A percentile compares a stretch with the other conserved stretches of the same genome.
Evolutionary conservation across 2,888 invertebrate species (phyloP).

Genomic region (Alentia gelatinosa): DNA sequence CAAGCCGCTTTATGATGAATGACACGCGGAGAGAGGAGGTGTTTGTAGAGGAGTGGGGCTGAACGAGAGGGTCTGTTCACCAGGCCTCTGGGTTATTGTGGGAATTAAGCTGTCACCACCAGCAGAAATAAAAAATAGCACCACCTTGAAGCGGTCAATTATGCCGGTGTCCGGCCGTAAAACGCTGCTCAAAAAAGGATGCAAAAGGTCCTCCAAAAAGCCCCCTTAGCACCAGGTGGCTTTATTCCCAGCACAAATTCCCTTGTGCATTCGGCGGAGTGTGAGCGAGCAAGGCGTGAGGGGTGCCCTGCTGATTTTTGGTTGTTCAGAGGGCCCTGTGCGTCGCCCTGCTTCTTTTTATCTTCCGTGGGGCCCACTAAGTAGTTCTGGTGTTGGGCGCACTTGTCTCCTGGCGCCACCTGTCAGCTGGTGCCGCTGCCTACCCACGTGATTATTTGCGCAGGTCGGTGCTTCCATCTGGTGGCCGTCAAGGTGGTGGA

Average conservation of each 20-base stretch:
- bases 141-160: background rate
- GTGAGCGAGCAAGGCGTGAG: background rate
- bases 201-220: background rate
- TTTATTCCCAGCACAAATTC: background rate
- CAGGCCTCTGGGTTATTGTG: background rate
- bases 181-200: background rate
- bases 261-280: background rate
- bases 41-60: background rate
- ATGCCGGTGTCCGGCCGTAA: constrained; percentile 5
- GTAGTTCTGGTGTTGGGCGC: background rate
- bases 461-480: background rate
- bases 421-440: background rate
- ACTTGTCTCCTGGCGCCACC: background rate
- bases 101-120: constrained; percentile 27
- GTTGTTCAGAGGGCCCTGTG: background rate
- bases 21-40: background rate
- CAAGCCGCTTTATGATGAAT: background rate
- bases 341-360: background rate
- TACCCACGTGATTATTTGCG: background rate
- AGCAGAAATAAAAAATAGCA: background rate
- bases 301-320: background rate
- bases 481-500: background rate
- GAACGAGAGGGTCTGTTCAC: background rate
- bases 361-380: no score
- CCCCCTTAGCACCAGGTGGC: background rate